phyloP scores from a whole-genome alignment of 2,888 invertebrate genomes.

The Ptycholaimellus sp. region DNA sequence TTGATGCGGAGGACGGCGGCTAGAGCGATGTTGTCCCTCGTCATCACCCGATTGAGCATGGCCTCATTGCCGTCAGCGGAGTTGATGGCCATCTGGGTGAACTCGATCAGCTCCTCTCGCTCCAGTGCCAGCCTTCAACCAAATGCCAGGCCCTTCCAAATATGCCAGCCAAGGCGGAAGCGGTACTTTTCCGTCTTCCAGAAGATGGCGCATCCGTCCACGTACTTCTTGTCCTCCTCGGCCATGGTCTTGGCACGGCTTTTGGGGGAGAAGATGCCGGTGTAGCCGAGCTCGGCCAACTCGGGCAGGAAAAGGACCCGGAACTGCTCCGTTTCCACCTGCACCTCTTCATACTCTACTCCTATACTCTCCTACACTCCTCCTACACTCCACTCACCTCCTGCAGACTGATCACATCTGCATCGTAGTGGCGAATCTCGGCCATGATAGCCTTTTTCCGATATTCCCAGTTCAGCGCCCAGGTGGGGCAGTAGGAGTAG shows the following conservation, averaged over 20 bases:
- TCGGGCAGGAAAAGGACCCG: slow-evolving; percentile 85
- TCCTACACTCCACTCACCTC: not conserved
- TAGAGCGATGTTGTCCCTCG: slow-evolving; percentile 90
- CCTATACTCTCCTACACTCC: not conserved
- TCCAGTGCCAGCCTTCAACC: slow-evolving; percentile 59
- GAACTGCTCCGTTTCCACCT: slow-evolving; percentile 96
- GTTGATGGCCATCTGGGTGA: slow-evolving; percentile 92
- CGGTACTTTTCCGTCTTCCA: slow-evolving; percentile 37
- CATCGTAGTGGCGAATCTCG: slow-evolving; percentile 80
- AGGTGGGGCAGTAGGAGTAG: slow-evolving; percentile 93
- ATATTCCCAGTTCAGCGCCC: slow-evolving; percentile 97
- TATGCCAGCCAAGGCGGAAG: not conserved
- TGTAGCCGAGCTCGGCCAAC: slow-evolving; percentile 51
- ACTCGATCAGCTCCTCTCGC: slow-evolving; percentile 86
- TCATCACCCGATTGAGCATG: slow-evolving; percentile 48
- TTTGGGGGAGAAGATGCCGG: slow-evolving; percentile 90
- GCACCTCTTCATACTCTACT: slow-evolving; percentile 25
- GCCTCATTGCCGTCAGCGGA: slow-evolving; percentile 92
- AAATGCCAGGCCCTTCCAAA: not conserved
- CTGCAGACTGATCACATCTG: slow-evolving; percentile 77
- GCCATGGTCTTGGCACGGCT: slow-evolving; percentile 94
- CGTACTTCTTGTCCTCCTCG: slow-evolving; percentile 80
- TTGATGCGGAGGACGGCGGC: slow-evolving; percentile 82
- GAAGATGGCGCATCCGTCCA: slow-evolving; percentile 97
- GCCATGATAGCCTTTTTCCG: slow-evolving; percentile 85